These are phyloP conservation scores for Corydoras sp. DNA, from an alignment of 2,113 vertebrate genomes.

Conservation along the genomic window DNA sequence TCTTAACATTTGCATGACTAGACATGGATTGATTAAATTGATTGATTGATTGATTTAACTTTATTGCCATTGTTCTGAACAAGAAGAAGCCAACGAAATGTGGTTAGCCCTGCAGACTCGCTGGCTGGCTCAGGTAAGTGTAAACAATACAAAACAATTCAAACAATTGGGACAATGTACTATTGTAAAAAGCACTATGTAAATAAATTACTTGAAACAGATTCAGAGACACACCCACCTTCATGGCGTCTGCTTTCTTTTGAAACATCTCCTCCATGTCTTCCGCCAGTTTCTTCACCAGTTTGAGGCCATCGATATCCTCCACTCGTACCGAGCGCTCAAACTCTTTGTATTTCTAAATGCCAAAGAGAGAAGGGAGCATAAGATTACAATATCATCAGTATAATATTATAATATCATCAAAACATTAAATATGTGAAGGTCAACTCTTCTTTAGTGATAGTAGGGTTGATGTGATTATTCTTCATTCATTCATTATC, in stretches of 20 bases:
- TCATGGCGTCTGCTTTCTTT: constrained; percentile 90
- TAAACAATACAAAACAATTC: not conserved
- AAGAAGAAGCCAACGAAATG: too few species aligned
- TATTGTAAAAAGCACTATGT: not conserved
- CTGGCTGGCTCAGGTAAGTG: too few species aligned
- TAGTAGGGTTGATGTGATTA: too few species aligned
- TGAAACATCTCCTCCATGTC: constrained; percentile 99
- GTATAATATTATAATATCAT: too few species aligned
- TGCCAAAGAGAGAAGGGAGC: constrained; percentile 33
- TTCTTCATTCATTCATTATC: too few species aligned
- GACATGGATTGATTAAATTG: too few species aligned
- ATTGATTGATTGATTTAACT: too few species aligned
- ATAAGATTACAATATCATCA: not conserved
- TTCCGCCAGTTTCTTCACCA: constrained; percentile 91
- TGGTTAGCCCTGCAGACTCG: too few species aligned
- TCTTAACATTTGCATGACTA: too few species aligned
- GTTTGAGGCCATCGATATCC: constrained; percentile 90
- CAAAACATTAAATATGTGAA: too few species aligned
- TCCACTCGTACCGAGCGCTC: constrained; percentile 88
- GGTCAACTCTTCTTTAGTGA: too few species aligned
- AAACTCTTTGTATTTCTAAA: constrained; percentile 96
- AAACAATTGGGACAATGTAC: not conserved
- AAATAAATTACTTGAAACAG: not conserved
- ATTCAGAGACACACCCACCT: constrained; percentile 67
- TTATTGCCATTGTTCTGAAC: too few species aligned